phyloP scores from a whole-genome alignment of 2,888 invertebrate genomes.

The Bellardia bayeri region DNA sequence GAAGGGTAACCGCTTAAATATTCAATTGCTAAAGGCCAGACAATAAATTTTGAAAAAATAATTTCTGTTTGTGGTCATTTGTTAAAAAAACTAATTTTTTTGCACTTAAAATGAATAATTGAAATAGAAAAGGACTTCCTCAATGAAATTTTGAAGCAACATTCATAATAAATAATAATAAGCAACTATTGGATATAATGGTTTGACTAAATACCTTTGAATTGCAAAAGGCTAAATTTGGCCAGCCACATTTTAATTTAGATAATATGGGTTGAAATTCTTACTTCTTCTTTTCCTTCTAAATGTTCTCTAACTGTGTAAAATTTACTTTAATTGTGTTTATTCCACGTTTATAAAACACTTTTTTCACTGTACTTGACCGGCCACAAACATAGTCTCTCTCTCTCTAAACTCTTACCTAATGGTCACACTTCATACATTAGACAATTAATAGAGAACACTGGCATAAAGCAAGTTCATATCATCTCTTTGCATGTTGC shows the following conservation, averaged over 20 bases:
- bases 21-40: not conserved
- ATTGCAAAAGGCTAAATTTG: too few relatives aligned
- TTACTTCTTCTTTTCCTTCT: too few relatives aligned
- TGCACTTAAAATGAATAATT: not conserved
- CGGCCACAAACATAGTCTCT: not conserved
- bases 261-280: too few relatives aligned
- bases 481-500: not conserved
- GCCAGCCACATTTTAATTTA: too few relatives aligned
- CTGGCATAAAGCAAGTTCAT: slow-evolving; percentile 13
- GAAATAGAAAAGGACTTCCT: not conserved
- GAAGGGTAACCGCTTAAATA: not conserved
- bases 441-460: not conserved
- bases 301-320: too few relatives aligned
- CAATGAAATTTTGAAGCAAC: not conserved
- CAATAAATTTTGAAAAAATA: not conserved
- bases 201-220: too few relatives aligned
- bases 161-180: too few relatives aligned
- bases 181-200: too few relatives aligned
- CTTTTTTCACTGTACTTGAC: too few relatives aligned
- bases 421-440: slow-evolving; percentile 38
- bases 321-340: too few relatives aligned
- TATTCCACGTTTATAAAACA: not conserved
- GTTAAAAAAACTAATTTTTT: not conserved
- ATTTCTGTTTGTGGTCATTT: not conserved
- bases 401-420: slow-evolving; percentile 1